Base-by-base conservation (phyloP, 1,140 invertebrate species). In the Bombus ignitus region DNA sequence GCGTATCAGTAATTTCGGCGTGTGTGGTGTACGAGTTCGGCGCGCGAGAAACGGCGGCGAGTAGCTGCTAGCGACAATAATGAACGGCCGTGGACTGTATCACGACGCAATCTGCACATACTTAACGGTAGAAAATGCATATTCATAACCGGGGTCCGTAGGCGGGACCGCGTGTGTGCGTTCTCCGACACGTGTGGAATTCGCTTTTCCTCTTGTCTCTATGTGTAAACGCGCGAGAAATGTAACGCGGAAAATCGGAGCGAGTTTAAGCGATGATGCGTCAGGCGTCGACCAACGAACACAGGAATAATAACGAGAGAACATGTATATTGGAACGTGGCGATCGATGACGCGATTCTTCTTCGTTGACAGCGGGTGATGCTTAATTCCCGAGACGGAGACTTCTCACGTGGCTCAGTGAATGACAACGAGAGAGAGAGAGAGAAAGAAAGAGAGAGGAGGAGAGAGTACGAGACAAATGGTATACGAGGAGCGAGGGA, bases 61-160 rank as follows among this genome's bases (percentile, higher is more conserved):
- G 91, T 92, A 89, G 90, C 92, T 94, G 94, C 92, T 92, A 91
- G 92, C 93, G 93, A 95, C 94, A 94, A 95, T 95, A 95, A 95
- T 94, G 94, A 95, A 95, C 94, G 94, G 93, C 92, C 91, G 81
- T 87, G 92, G 91, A 92, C 92, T 93, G 92, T 95, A 95, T 94
- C 94, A 93, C 93, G 91, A 94, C 94, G 94, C 94, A 94, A 95
- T 95, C 94, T 95, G 94, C 93, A 93, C 94, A 94, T 94, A 95
- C 94, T 95, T 95, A 95, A 94, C 94, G 93, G 92, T 91, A 92
- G 91, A 94, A 94, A 94, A 94, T 95, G 94, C 95, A 95, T 95
- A 95, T 95, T 95, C 94, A 95, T 95, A 92, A 92, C 92, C 85
- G 87, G 86, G 91, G 81, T 78, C 73, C 82, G 90, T 78, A 65